Percentiles rank a stretch among this genome's conserved stretches.
Evolutionary conservation across 30 jellyfish, hydroid and myxozoan species (phyloP).

Genomic region (Chrysaora quinquecirrha): DNA sequence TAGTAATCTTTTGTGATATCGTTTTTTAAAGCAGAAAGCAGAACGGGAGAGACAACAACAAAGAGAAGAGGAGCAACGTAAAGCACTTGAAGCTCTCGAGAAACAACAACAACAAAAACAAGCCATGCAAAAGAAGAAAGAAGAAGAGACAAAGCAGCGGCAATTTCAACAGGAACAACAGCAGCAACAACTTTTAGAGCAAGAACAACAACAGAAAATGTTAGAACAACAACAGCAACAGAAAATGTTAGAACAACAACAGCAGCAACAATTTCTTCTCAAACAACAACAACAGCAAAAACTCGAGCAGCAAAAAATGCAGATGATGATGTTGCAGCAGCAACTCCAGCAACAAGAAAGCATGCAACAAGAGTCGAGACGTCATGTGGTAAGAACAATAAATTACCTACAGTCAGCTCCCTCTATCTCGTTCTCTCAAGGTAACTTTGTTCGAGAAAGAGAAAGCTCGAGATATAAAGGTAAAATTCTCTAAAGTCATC

Average conservation of each 20-base stretch:
- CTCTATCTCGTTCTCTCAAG: no score
- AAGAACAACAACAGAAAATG: conserved; percentile 7
- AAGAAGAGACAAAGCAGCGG: conserved; percentile 36
- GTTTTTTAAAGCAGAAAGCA: no score
- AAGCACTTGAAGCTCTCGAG: conserved; percentile 63
- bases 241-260: conserved; percentile 24
- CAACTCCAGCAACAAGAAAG: conserved; percentile 77
- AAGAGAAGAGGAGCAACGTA: conserved; percentile 63
- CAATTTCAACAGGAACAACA: conserved; percentile 42
- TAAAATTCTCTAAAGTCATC: no score
- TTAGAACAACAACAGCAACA: no score
- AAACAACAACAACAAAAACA: conserved; percentile 55
- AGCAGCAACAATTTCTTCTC: conserved; percentile 18
- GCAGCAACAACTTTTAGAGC: conserved; percentile 34
- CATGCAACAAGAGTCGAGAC: conserved; percentile 54
- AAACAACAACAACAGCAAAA: conserved; percentile 72
- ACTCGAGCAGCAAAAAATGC: conserved; percentile 44
- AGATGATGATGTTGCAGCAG: conserved; percentile 63
- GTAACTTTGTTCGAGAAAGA: no score
- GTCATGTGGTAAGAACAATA: conserved; percentile 49
- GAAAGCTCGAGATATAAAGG: no score
- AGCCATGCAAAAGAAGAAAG: conserved; percentile 10
- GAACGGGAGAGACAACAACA: conserved; percentile 39
- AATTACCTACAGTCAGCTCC: no score
- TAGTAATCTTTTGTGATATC: no score